Conservation (phyloP, 2,888 invertebrate species). For the Augiades crinisus region DNA sequence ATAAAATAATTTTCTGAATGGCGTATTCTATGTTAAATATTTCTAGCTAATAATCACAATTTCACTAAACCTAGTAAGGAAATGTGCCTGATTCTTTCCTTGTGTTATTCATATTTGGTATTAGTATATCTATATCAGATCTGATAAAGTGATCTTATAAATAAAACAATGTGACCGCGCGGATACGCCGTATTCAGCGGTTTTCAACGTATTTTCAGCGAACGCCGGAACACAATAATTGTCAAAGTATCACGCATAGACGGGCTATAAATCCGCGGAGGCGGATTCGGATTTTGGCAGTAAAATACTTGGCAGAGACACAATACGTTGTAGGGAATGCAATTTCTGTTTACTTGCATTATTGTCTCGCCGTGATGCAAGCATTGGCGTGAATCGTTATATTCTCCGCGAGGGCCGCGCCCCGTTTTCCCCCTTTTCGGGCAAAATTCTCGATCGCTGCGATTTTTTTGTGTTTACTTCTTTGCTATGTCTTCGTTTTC, state of each 20-base stretch:
- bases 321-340: constrained; percentile 45
- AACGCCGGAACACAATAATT: constrained; percentile 28
- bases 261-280: constrained; percentile 45
- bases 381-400: constrained; percentile 22
- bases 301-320: constrained; percentile 54
- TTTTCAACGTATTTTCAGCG: constrained; percentile 12
- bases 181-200: not conserved
- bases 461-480: too few relatives aligned
- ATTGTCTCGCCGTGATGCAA: constrained; percentile 40
- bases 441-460: too few relatives aligned
- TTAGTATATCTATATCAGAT: too few relatives aligned
- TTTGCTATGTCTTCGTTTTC: too few relatives aligned
- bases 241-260: constrained; percentile 41
- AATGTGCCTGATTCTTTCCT: too few relatives aligned
- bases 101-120: too few relatives aligned
- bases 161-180: too few relatives aligned
- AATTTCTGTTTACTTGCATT: constrained; percentile 63
- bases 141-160: too few relatives aligned
- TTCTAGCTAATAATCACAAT: too few relatives aligned
- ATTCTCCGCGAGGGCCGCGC: constrained; percentile 1
- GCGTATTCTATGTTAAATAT: too few relatives aligned
- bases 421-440: not conserved
- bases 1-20: too few relatives aligned
- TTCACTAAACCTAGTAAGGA: too few relatives aligned
- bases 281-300: constrained; percentile 56